Percentiles rank a stretch among this genome's conserved stretches.
Conservation (phyloP, 2,113 vertebrate species). For the Daubentonia madagascariensis region DNA sequence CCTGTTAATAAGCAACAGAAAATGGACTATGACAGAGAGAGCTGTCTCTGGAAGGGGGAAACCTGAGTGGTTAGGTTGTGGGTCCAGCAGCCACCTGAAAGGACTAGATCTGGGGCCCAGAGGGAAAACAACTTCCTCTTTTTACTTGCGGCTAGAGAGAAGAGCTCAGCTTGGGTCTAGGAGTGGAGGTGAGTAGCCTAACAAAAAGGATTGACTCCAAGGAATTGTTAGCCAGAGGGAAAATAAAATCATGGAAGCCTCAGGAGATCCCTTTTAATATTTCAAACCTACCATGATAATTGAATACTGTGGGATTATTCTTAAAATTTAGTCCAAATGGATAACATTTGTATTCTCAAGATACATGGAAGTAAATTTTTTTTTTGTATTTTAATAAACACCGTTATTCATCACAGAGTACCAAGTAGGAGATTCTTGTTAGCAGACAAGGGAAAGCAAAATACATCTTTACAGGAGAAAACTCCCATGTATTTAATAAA, state of each 20-base stretch:
- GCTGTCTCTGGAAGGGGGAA: background rate
- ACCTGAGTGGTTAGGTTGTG: fast-evolving
- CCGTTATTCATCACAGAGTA: background rate
- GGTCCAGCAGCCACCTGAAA: background rate
- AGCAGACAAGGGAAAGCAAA: background rate
- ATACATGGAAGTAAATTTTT: background rate
- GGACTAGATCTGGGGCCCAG: background rate
- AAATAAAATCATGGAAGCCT: background rate
- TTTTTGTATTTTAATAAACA: background rate
- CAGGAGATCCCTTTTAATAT: background rate
- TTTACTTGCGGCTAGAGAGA: background rate
- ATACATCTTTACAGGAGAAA: background rate
- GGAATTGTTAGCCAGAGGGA: background rate
- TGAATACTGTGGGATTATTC: background rate
- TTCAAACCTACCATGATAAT: background rate
- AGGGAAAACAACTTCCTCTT: background rate
- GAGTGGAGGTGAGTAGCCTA: background rate
- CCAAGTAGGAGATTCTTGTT: background rate
- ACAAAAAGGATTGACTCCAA: background rate
- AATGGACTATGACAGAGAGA: background rate
- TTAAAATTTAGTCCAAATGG: background rate
- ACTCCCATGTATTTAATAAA: background rate
- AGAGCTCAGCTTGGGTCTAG: background rate
- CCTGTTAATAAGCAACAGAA: background rate
- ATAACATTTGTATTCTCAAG: background rate